phyloP scores from a whole-genome alignment of 1,140 invertebrate species.

The Sweltsa coloradensis region DNA sequence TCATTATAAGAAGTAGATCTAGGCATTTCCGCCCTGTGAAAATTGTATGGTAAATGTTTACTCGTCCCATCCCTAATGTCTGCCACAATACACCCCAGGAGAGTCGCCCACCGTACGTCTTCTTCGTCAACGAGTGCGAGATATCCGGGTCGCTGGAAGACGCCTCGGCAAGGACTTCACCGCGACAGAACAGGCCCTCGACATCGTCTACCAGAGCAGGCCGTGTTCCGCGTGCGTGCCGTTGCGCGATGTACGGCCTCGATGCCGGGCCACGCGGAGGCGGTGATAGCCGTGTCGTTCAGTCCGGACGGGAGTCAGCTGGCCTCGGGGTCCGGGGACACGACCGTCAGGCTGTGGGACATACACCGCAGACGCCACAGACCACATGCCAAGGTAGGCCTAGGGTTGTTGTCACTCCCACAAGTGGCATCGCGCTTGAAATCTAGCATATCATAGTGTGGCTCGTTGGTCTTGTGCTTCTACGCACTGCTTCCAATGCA shows the following conservation, averaged over 20 bases:
- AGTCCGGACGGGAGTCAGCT: conserved; percentile 83
- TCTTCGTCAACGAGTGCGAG: conserved; percentile 84
- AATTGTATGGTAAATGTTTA: no score
- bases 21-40: no score
- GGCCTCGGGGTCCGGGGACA: conserved; percentile 94
- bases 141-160: conserved; percentile 61
- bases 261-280: conserved; percentile 88
- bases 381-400: conserved; percentile 67
- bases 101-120: conserved; percentile 64
- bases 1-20: no score
- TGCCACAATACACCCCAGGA: neutral
- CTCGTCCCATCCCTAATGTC: no score
- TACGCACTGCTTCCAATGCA: no score
- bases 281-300: conserved; percentile 85
- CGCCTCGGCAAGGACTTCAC: conserved; percentile 50
- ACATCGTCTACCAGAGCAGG: conserved; percentile 51
- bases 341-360: conserved; percentile 95
- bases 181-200: conserved; percentile 70
- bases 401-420: neutral
- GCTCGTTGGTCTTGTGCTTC: no score
- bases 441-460: no score
- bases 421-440: no score
- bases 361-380: conserved; percentile 89
- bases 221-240: conserved; percentile 38
- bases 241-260: conserved; percentile 53